These are phyloP conservation scores for Falco peregrinus DNA, from an alignment of 2,797 vertebrate genomes.

Conservation along the genomic window DNA sequence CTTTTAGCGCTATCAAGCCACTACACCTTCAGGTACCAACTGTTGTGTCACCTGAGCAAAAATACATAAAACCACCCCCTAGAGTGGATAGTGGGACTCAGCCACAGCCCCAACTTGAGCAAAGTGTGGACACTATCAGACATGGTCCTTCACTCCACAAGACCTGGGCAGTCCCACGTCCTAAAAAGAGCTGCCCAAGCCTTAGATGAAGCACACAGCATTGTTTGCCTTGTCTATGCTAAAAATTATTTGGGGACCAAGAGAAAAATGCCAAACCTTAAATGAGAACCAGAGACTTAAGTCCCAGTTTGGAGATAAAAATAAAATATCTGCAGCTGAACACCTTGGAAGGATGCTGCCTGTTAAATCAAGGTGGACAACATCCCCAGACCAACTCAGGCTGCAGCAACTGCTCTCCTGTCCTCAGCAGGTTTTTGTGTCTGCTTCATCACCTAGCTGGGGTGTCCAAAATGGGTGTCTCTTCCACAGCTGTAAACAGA, in stretches of 20 bases:
- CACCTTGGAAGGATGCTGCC: not conserved
- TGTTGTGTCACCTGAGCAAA: not conserved
- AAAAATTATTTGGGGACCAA: not conserved
- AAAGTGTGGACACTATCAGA: not conserved
- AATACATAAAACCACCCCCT: not conserved
- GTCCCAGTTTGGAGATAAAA: not conserved
- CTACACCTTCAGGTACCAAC: not conserved
- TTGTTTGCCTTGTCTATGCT: not conserved
- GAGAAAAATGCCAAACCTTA: not conserved
- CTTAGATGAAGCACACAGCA: not conserved
- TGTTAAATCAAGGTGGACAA: not conserved
- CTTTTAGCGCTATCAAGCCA: not conserved
- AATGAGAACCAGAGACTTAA: not conserved
- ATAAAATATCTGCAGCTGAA: not conserved
- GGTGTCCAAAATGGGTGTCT: not conserved
- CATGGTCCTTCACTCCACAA: not conserved
- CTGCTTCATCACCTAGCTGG: not conserved
- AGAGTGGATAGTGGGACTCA: not conserved
- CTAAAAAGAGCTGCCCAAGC: not conserved
- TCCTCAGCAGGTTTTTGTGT: not conserved
- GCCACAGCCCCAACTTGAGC: not conserved
- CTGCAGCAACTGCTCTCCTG: not conserved
- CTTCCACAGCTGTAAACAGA: rapidly evolving
- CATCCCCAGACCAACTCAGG: not conserved
- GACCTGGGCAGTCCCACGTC: not conserved